Evolutionary conservation across 2,888 invertebrate genomes (phyloP).

Genomic region (Synergus gifuensis): DNA sequence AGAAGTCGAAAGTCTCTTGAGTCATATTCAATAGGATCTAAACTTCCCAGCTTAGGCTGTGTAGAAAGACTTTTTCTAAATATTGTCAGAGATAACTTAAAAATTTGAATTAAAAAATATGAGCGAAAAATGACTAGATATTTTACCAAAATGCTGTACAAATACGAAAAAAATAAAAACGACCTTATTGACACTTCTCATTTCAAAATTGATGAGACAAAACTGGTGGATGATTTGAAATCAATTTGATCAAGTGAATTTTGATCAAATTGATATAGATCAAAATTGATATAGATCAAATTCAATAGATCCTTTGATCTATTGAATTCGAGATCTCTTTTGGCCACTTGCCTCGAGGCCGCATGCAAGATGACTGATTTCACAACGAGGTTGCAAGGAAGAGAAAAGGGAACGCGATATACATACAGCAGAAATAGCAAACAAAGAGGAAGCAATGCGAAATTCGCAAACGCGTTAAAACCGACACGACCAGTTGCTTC

Average conservation of each 20-base stretch:
- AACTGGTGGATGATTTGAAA: neutral
- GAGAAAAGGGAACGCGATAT: constrained; percentile 36
- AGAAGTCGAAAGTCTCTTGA: constrained; percentile 10
- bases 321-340: constrained; percentile 18
- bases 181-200: no score
- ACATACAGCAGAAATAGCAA: constrained; percentile 30
- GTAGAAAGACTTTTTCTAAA: no score
- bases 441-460: constrained; percentile 6
- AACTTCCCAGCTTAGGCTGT: neutral
- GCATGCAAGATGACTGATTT: constrained; percentile 32
- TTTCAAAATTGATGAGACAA: neutral
- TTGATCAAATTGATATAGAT: no score
- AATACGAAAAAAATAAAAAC: no score
- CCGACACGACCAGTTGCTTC: constrained; percentile 18
- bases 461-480: constrained; percentile 34
- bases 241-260: neutral
- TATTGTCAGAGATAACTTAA: no score
- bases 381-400: constrained; percentile 33
- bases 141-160: no score
- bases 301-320: constrained; percentile 24
- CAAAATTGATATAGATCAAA: no score
- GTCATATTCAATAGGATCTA: neutral
- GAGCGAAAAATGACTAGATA: no score
- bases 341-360: constrained; percentile 31
- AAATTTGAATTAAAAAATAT: no score